phyloP scores from a whole-genome alignment of 1,140 invertebrate genomes.

The Ceratina calcarata region DNA sequence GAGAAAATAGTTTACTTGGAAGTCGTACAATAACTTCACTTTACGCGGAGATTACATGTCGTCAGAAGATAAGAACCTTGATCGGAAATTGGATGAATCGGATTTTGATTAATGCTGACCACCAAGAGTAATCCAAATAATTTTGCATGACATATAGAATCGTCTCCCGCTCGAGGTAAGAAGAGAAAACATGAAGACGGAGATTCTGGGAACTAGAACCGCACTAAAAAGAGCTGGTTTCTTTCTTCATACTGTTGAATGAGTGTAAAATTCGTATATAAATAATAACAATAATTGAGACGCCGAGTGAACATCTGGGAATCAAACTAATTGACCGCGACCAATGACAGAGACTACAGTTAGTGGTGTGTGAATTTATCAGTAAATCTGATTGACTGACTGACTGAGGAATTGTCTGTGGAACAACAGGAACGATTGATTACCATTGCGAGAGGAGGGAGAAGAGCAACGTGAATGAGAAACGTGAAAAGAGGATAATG shows the following conservation, averaged over 20 bases:
- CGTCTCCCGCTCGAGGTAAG: slow-evolving; percentile 83
- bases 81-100: too few relatives aligned
- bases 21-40: too few relatives aligned
- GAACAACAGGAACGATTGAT: slow-evolving; percentile 62
- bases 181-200: slow-evolving; percentile 87
- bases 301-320: slow-evolving; percentile 78
- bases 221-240: slow-evolving; percentile 54
- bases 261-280: slow-evolving; percentile 79
- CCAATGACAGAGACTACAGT: slow-evolving; percentile 80
- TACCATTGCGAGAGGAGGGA: slow-evolving; percentile 38
- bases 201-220: slow-evolving; percentile 76
- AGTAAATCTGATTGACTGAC: slow-evolving; percentile 61
- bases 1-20: too few relatives aligned
- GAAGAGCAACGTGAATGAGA: slow-evolving; percentile 49
- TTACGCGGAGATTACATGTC: too few relatives aligned
- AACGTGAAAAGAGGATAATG: slow-evolving; percentile 57
- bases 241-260: slow-evolving; percentile 73
- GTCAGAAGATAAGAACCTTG: too few relatives aligned
- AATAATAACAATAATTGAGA: slow-evolving; percentile 79
- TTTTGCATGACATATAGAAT: slow-evolving; percentile 69
- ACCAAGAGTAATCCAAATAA: neutral
- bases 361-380: slow-evolving; percentile 77
- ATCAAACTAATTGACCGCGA: slow-evolving; percentile 79
- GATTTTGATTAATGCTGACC: too few relatives aligned
- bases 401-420: slow-evolving; percentile 73